phyloP scores from a whole-genome alignment of 2,113 vertebrate genomes.

The Jacana jacana region DNA sequence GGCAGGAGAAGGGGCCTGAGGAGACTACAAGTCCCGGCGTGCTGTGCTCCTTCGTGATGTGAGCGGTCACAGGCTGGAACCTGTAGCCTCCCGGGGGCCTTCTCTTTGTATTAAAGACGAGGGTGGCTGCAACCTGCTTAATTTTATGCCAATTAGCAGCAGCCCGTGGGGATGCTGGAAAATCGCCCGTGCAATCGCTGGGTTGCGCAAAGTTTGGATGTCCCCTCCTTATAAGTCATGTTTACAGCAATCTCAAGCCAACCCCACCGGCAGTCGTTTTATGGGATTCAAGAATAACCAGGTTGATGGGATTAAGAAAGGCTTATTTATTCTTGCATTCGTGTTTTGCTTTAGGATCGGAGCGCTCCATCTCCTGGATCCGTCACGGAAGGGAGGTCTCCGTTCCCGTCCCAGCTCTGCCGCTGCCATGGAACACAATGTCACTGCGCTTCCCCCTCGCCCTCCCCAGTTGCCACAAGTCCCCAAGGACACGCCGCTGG shows the following conservation, averaged over 20 bases:
- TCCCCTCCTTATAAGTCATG: slow-evolving; percentile 9
- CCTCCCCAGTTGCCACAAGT: neutral
- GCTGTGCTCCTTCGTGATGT: neutral
- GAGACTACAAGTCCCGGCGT: neutral
- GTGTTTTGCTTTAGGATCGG: neutral
- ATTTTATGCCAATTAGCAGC: slow-evolving; percentile 43
- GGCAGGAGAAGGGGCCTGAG: neutral
- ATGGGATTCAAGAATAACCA: slow-evolving; percentile 40
- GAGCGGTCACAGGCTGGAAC: slow-evolving; percentile 6
- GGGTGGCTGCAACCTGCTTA: slow-evolving; percentile 29
- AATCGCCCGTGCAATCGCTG: neutral
- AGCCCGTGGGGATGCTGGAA: slow-evolving; percentile 13
- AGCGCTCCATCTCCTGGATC: neutral
- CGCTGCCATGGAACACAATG: neutral
- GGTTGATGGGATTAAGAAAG: neutral
- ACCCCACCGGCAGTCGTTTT: slow-evolving; percentile 18
- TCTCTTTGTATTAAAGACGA: slow-evolving; percentile 28
- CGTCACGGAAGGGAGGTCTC: neutral
- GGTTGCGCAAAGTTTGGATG: slow-evolving; percentile 26
- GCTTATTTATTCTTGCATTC: slow-evolving; percentile 32
- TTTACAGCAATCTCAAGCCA: slow-evolving; percentile 35
- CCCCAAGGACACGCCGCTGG: neutral
- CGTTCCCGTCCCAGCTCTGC: neutral
- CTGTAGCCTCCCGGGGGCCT: neutral
- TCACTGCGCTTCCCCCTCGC: neutral